These are phyloP conservation scores for Matsumyia berberina DNA, from an alignment of 2,888 invertebrate species.

Conservation along the genomic window DNA sequence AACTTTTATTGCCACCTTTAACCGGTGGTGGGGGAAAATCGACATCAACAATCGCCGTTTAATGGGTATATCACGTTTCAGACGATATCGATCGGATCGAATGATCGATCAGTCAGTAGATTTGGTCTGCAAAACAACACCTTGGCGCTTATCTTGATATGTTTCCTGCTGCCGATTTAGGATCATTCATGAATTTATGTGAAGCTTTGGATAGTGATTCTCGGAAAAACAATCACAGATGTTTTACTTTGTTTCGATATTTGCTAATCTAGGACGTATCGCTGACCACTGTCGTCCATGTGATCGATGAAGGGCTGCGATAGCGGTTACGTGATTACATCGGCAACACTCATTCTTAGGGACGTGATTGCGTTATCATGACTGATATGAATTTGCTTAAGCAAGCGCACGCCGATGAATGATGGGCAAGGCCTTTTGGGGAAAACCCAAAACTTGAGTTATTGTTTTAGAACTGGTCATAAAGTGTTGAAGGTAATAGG, in stretches of 20 bases:
- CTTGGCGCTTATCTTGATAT: slow-evolving; percentile 28
- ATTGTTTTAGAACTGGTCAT: not conserved
- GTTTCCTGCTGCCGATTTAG: slow-evolving; percentile 3
- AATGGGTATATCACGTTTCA: slow-evolving; percentile 48
- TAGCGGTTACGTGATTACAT: slow-evolving; percentile 8
- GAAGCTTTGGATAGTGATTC: not conserved
- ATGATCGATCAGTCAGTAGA: slow-evolving; percentile 4
- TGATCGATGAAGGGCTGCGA: slow-evolving; percentile 20
- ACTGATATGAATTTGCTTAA: slow-evolving; percentile 14
- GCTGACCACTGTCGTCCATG: not conserved
- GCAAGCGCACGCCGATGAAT: slow-evolving; percentile 20
- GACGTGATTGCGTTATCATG: not conserved
- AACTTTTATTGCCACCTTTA: slow-evolving; percentile 23
- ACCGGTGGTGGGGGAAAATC: not conserved
- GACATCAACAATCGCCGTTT: slow-evolving; percentile 17
- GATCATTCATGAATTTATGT: slow-evolving; percentile 5
- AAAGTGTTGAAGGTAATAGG: too few species aligned
- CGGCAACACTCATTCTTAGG: not conserved
- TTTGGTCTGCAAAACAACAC: slow-evolving; percentile 28
- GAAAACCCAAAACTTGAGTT: not conserved
- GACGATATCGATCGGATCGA: slow-evolving; percentile 13
- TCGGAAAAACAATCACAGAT: slow-evolving; percentile 1
- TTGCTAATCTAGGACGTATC: slow-evolving; percentile 1
- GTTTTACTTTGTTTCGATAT: slow-evolving; percentile 1
- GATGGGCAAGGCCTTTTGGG: not conserved